Conservation (phyloP, 2,888 invertebrate species). For the Phyto melanocephala region DNA sequence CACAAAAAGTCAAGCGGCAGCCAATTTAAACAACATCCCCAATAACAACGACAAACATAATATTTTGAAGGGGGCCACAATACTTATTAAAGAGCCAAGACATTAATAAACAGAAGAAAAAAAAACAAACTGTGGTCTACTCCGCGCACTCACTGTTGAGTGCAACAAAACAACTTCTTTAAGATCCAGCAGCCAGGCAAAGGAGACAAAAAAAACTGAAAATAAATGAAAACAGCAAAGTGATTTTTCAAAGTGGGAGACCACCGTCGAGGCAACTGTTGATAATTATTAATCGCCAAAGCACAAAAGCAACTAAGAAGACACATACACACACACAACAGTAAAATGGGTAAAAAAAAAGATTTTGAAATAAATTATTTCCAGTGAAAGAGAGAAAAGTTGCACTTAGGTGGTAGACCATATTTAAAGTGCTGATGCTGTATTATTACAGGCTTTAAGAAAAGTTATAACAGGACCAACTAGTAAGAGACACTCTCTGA, state of each 20-base stretch:
- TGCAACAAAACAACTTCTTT: slow-evolving; percentile 46
- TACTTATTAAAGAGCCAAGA: slow-evolving; percentile 23
- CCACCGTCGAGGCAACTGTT: slow-evolving; percentile 67
- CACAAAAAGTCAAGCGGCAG: slow-evolving; percentile 45
- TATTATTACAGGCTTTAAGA: slow-evolving; percentile 1
- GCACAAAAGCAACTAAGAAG: slow-evolving; percentile 5
- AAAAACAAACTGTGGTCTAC: slow-evolving; percentile 28
- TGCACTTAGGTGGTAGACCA: slow-evolving; percentile 30
- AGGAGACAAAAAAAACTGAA: neutral
- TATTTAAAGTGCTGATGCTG: slow-evolving; percentile 40
- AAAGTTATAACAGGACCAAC: slow-evolving; percentile 11
- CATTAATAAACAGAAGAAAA: neutral
- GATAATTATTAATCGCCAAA: slow-evolving; percentile 68
- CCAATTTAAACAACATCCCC: slow-evolving; percentile 56
- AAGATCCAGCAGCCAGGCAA: slow-evolving; percentile 2
- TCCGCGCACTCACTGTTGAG: neutral
- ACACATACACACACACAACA: neutral
- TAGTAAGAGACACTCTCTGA: too few relatives aligned
- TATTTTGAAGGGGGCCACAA: slow-evolving; percentile 28
- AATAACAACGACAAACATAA: slow-evolving; percentile 43
- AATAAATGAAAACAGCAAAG: slow-evolving; percentile 58
- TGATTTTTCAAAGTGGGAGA: slow-evolving; percentile 68
- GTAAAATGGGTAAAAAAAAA: slow-evolving; percentile 4
- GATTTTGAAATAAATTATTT: slow-evolving; percentile 45
- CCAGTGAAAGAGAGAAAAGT: slow-evolving; percentile 17